Base-by-base conservation (phyloP, 1,140 invertebrate genomes). In the Drosophila guanche region DNA sequence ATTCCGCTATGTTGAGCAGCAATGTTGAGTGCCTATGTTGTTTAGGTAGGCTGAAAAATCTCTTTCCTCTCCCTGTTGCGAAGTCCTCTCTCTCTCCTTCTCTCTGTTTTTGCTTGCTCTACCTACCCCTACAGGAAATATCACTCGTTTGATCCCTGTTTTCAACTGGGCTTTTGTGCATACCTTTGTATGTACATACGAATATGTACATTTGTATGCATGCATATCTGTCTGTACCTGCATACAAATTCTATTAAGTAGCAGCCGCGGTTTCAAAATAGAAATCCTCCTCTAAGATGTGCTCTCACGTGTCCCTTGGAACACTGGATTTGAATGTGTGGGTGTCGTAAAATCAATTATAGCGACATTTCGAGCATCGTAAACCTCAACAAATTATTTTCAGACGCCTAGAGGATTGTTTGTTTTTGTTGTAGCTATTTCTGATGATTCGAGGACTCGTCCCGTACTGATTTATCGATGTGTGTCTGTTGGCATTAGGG, bases 311-410 rank as follows among this genome's bases (percentile, higher is more conserved):
- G 23, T 60, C 45, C 4, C 43, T 12, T 25, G 0, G 33, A 8
- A 33, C 10, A 33, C 3, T 25, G 33, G 29, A 7, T 42, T 10
- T 16, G 10, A 33, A 40, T 47, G 57, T 56, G 52, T 25, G 20
- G 46, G 45, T 65, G 60, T 65, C 54, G 68, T 63, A 86, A 65
- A 86, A 86, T 79, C 78, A 79, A 80, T 85, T 83, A 85, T 63
- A 52, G 50, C 57, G 62, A 63, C 59, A 86, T 86, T 86, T 86
- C 60, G 47, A 56, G 60, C 65, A 58, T 59, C 60, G 73, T 67
- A 70, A 74, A 74, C 57, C 60, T 46, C 48, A 62, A 76, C 86
- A 72, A 85, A 85, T 80, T 76, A 65, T 60, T 59, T 67, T 59
- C 53, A 55, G 56, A 23, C 48, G 58, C 59, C 58, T 66, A 43